Evolutionary conservation across 1,140 invertebrate genomes (phyloP), one percentile per base, ranked within the genome.

Genomic region (Aricia agestis): DNA sequence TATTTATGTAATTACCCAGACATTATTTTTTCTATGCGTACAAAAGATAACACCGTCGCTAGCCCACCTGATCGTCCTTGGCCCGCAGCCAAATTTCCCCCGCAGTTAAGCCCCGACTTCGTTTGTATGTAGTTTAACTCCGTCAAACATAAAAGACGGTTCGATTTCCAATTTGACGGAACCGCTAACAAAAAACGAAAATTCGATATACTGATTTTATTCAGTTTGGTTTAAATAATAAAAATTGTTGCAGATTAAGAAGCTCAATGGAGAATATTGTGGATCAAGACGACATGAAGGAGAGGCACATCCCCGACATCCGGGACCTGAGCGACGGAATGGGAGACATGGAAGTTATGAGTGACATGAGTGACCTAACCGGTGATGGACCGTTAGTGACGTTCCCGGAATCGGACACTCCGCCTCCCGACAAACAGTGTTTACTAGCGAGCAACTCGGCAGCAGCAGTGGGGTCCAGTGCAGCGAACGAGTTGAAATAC

Each of bases 391-490:
- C 95, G 3, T 82, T 96, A 72, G 95, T 97, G 15, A 97, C 96
- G 61, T 96, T 95, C 87, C 96, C 96, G 0, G 95, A 96, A 82
- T 94, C 95, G 0, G 95, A 95, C 73, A 94, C 95, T 4, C 95
- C 95, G 13, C 92, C 92, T 4, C 91, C 92, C 41, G 93, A 93
- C 70, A 91, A 93, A 59, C 87, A 85, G 11, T 92, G 91, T 57
- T 82, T 93, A 6, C 86, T 92, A 2, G 83, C 84, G 17, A 78
- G 80, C 15, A 87, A 80, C 66, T 73, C 83, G 9, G 59, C 18
- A 76, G 82, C 72, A 72, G 83, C 80, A 70, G 89, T 76, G 73
- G 91, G 66, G 78, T 87, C 72, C 7, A 89, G 76, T 75, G 76
- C 92, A 80, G 81, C 86, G 80, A 86, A 92, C 76, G 86, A 93